Evolutionary conservation across 1,140 invertebrate species (phyloP).

Genomic region (Drosophila erecta): DNA sequence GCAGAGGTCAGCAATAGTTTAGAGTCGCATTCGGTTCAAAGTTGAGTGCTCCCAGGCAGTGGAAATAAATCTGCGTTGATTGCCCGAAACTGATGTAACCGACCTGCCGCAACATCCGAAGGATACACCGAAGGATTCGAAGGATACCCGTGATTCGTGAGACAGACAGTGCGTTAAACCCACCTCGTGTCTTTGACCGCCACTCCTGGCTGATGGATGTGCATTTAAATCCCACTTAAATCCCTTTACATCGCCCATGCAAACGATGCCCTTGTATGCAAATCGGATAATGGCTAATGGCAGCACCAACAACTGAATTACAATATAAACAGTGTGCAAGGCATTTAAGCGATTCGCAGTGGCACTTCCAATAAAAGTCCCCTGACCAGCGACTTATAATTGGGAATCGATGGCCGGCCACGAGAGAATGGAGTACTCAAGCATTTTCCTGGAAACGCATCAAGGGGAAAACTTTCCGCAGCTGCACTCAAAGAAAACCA

Average conservation of each 20-base stretch:
- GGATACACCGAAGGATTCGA: conserved; percentile 21
- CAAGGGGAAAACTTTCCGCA: conserved; percentile 31
- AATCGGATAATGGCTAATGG: conserved; percentile 27
- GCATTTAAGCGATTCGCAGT: conserved; percentile 9
- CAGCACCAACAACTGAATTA: conserved; percentile 3
- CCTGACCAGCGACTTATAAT: conserved; percentile 24
- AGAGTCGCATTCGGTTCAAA: conserved; percentile 53
- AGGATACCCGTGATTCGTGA: conserved; percentile 3
- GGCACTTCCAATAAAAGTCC: neutral
- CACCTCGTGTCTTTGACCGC: conserved; percentile 25
- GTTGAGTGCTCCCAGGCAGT: conserved; percentile 49
- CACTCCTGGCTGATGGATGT: conserved; percentile 19
- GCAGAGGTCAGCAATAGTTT: conserved; percentile 44
- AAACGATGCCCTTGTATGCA: conserved; percentile 28
- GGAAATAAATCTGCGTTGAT: conserved; percentile 42
- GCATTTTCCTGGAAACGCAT: neutral
- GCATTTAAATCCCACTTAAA: conserved; percentile 4
- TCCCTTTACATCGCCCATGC: conserved; percentile 12
- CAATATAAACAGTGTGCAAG: conserved; percentile 22
- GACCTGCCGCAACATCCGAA: conserved; percentile 52
- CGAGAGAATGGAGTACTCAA: neutral
- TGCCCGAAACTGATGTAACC: conserved; percentile 33
- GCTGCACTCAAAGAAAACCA: conserved; percentile 48
- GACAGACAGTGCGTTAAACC: conserved; percentile 29
- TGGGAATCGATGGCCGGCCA: conserved; percentile 25